A percentile compares a stretch with the other conserved stretches of the same genome.
Evolutionary conservation across 2,797 vertebrate species (phyloP).

Genomic region (Fratercula arctica): DNA sequence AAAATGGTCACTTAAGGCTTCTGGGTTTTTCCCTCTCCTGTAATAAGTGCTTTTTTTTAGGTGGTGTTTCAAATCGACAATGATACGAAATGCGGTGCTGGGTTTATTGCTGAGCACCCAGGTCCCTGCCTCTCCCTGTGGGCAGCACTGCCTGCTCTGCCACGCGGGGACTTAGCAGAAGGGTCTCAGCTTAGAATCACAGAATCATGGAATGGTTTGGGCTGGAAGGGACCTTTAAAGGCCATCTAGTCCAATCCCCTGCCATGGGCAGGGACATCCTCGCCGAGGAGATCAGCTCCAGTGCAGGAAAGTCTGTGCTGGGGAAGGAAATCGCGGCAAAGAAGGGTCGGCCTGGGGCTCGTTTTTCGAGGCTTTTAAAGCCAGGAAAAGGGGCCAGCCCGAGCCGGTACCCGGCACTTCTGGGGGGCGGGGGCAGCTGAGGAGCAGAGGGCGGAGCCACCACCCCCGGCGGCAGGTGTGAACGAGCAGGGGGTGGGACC

Average conservation of each 20-base stretch:
- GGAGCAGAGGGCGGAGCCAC: no score
- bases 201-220: background rate
- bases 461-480: no score
- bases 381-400: no score
- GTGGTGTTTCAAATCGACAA: background rate
- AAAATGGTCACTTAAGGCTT: slow-evolving; percentile 25
- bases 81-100: rapidly evolving
- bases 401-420: no score
- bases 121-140: background rate
- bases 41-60: background rate
- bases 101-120: background rate
- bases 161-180: background rate
- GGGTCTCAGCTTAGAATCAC: background rate
- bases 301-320: no score
- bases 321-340: no score
- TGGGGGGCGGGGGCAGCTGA: no score
- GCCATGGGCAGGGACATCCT: background rate
- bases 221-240: background rate
- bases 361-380: no score
- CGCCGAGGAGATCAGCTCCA: no score
- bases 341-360: no score
- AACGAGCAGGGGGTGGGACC: no score
- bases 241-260: background rate
- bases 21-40: background rate
- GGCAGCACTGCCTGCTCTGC: background rate